Evolutionary conservation across 2,888 invertebrate genomes (phyloP), one percentile per base, ranked within the genome.

Genomic region (Lagria hirta): DNA sequence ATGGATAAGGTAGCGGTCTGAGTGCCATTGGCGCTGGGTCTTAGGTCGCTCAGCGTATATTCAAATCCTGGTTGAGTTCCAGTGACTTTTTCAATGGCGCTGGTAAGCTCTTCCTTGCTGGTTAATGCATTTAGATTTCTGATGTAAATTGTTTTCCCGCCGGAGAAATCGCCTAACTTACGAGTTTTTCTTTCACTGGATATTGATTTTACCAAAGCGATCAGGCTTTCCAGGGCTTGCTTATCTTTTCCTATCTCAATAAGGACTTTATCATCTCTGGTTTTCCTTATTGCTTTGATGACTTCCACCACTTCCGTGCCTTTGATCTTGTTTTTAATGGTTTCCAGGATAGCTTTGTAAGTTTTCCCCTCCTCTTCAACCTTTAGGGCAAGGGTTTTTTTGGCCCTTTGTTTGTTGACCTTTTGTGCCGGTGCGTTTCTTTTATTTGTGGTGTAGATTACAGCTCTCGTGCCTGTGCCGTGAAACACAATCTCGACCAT

Each of bases 261-360:
- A 4, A 40, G 5, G 21, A 40, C 11, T 30, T 40, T 40, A n/a
- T 30, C 40, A 6, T 40, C 32, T 13, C 28, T 40, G 1, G 40
- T 40, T 12, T 23, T 40, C 6, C 30, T 18, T 16, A 40, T 23
- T 1, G 14, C 23, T 3, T 22, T 34, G 2, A 40, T 40, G n/a
- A 5, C 4, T 8, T 24, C 8, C 4, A 4, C 4, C 11, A n/a
- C n/a, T 5, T 5, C 5, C 4, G 5, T 24, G 5, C 8, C 8
- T 24, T n/a, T n/a, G 4, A 24, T 5, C 8, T n/a, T n/a, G 5
- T 5, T 24, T n/a, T n/a, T 24, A 5, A 24, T 11, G 4, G 5
- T 5, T 5, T 24, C 5, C 4, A 24, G 26, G 4, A 24, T 4
- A 11, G 26, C 8, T 24, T 24, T 24, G 8, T 8, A 24, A 4